A percentile compares a stretch with the other conserved stretches of the same genome.
Conservation (phyloP, 1,140 invertebrate genomes). For the Thaumetopoea pityocampa region DNA sequence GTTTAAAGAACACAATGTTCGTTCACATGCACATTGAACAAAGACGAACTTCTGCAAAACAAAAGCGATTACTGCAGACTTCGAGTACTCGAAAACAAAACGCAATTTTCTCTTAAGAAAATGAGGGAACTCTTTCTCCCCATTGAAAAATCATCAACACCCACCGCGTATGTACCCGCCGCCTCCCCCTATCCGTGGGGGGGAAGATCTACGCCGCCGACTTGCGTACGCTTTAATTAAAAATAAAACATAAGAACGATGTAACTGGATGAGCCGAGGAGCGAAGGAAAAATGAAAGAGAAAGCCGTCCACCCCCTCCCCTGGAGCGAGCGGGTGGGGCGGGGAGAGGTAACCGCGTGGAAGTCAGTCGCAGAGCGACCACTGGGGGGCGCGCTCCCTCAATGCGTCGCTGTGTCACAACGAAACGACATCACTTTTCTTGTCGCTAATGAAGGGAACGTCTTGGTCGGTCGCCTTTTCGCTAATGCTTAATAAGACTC, state of each 20-base stretch:
- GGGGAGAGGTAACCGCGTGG: conserved; percentile 45
- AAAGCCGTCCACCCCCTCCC: conserved; percentile 66
- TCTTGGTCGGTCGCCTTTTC: conserved; percentile 53
- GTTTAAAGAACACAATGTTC: conserved; percentile 66
- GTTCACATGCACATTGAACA: conserved; percentile 52
- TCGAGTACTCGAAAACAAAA: conserved; percentile 75
- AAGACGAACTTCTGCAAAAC: conserved; percentile 62
- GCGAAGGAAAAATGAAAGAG: conserved; percentile 76
- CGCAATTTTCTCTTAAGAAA: conserved; percentile 76
- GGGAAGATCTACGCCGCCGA: conserved; percentile 67
- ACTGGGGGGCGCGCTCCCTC: conserved; percentile 56
- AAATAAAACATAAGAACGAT: conserved; percentile 76
- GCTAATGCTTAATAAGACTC: conserved; percentile 30
- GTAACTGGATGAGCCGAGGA: conserved; percentile 75
- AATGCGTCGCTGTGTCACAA: conserved; percentile 59
- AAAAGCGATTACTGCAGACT: conserved; percentile 75
- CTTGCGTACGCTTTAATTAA: conserved; percentile 76
- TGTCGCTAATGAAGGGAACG: conserved; percentile 72
- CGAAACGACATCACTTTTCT: conserved; percentile 72
- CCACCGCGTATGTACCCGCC: conserved; percentile 67
- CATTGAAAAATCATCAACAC: conserved; percentile 76
- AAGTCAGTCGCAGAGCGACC: conserved; percentile 62
- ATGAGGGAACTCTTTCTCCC: conserved; percentile 76
- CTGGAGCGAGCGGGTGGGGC: conserved; percentile 25
- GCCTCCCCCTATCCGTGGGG: conserved; percentile 37